Conservation (phyloP, 35 echinoderm and acorn worm species). For the Lytechinus pictus region DNA sequence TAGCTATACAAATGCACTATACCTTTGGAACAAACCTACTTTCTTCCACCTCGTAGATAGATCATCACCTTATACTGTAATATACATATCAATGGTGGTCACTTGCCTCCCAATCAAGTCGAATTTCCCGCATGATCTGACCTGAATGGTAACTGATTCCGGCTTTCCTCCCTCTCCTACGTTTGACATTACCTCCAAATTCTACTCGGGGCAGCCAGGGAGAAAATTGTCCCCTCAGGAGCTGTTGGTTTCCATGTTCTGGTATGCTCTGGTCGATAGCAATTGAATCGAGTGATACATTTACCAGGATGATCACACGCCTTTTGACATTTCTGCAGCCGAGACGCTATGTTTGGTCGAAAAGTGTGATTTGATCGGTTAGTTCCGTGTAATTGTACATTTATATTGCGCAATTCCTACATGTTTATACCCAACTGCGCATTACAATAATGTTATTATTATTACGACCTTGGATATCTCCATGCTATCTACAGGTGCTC, state of each 20-base stretch:
- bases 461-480: no score
- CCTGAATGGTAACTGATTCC: background rate
- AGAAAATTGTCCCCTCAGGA: background rate
- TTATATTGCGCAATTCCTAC: no score
- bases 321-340: background rate
- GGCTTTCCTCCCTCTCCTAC: no score
- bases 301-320: background rate
- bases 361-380: no score
- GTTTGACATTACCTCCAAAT: background rate
- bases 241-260: background rate
- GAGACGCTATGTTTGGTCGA: no score
- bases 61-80: background rate
- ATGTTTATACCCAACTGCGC: no score
- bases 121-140: slow-evolving; percentile 10
- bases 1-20: no score
- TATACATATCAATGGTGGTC: background rate
- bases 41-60: background rate
- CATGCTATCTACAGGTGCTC: no score
- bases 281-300: background rate
- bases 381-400: no score
- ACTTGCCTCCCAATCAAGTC: background rate
- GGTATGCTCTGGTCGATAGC: background rate
- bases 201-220: background rate
- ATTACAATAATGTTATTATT: no score
- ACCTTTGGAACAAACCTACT: background rate